phyloP scores from a whole-genome alignment of 2,797 vertebrate species.

The Phalloptychus januarius region DNA sequence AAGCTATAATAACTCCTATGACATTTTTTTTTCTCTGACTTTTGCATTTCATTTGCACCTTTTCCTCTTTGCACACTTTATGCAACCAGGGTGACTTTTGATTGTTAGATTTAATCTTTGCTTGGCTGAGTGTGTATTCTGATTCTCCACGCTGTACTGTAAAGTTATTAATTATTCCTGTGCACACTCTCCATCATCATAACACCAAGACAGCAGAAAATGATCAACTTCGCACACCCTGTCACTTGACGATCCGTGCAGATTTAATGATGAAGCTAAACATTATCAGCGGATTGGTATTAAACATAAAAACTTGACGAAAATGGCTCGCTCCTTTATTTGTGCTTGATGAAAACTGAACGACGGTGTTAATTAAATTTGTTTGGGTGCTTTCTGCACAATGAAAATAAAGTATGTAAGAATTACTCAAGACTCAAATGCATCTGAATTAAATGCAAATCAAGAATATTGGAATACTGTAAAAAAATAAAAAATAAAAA shows the following conservation, averaged over 20 bases:
- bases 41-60: conserved; percentile 5
- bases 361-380: background rate
- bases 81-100: background rate
- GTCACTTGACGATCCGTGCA: background rate
- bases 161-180: conserved; percentile 5
- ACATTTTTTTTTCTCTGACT: background rate
- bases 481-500: background rate
- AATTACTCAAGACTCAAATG: background rate
- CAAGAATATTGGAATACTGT: background rate
- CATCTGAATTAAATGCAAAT: background rate
- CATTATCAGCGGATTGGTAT: background rate
- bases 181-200: conserved; percentile 10
- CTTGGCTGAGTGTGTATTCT: conserved; percentile 1
- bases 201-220: conserved; percentile 2
- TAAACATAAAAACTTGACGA: background rate
- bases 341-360: background rate
- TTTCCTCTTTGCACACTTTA: conserved; percentile 4
- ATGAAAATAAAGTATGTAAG: background rate
- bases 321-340: background rate
- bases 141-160: background rate
- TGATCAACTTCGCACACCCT: background rate
- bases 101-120: conserved; percentile 4
- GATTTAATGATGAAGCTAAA: background rate
- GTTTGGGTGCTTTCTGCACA: background rate
- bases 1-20: background rate